A percentile compares a stretch with the other conserved stretches of the same genome.
Conservation (phyloP, 2,113 vertebrate genomes). For the Danionella cerebrum region DNA sequence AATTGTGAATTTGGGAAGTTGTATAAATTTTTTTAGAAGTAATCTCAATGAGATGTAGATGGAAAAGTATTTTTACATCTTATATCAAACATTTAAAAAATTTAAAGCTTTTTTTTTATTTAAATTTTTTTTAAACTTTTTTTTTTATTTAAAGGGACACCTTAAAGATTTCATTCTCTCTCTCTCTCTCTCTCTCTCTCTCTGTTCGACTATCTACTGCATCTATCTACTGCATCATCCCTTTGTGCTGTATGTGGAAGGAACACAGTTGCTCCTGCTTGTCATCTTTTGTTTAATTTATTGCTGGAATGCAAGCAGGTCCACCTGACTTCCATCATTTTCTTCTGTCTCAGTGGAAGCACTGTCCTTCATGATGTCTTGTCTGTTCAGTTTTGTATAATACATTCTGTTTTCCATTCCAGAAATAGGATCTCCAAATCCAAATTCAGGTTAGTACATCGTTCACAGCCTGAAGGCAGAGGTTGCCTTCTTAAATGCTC, state of each 20-base stretch:
- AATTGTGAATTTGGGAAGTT: no score
- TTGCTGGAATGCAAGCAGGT: neutral
- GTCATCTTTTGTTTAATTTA: neutral
- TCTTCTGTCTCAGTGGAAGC: constrained; percentile 28
- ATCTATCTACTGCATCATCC: no score
- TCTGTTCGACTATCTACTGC: neutral
- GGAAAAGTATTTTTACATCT: no score
- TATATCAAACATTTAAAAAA: no score
- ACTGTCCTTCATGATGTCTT: constrained; percentile 56
- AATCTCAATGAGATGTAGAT: no score
- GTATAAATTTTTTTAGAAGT: no score
- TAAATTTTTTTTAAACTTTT: no score
- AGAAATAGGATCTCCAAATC: constrained; percentile 99
- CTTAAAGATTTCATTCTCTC: neutral
- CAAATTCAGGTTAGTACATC: constrained; percentile 95
- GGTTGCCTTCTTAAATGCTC: constrained; percentile 2
- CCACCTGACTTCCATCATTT: constrained; percentile 18
- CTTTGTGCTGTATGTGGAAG: constrained; percentile 1
- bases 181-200: neutral
- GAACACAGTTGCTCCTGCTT: constrained; percentile 17
- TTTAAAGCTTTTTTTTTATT: no score
- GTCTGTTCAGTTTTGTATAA: constrained; percentile 72
- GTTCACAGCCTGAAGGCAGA: constrained; percentile 37
- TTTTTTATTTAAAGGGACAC: no score
- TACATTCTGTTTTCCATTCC: constrained; percentile 84